Base-by-base conservation (phyloP, 2,888 invertebrate genomes). In the Toxonevra muliebris region DNA sequence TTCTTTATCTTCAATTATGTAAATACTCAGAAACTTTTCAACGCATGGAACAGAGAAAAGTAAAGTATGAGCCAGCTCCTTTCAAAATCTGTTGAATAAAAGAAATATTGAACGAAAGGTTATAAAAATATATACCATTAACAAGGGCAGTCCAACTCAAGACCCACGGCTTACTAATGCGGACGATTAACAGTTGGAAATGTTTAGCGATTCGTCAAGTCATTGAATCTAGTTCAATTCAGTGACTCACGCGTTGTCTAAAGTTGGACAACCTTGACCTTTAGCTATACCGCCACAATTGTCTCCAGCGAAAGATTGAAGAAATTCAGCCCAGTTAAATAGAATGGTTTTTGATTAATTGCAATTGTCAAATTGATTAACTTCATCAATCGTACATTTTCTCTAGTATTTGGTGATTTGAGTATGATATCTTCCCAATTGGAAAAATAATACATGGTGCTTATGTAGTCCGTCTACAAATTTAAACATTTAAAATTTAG, bases 351-450 rank as follows among this genome's bases (percentile, higher is more conserved):
- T 2, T 61, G 55, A 30, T 68, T 66, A 3, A 72, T 13, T 11
- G 58, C 48, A 8, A 71, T 69, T 13, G 66, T 68, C 42, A 63
- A 17, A 9, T 17, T 13, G 17, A 72, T 62, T 11, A 66, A 19
- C 30, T 68, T 74, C 70, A 74, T 71, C 0, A 72, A 17, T 2
- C 58, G 57, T 15, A 70, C 17, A 58, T 74, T 74, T 54, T 67
- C 66, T 30, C 58, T 69, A 2, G 42, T 45, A 65, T 74, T 74
- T n/a, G 54, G 43, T 17, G 74, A 74, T 10, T 61, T 54, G 41
- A 57, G 53, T 9, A 73, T 68, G 5, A 73, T 58, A 20, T 69
- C 43, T 15, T 74, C 74, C 74, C 72, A 74, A 60, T 71, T 68
- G 1, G 72, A 74, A 4, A 57, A 17, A 58, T 71, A 74, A 45